Conservation (phyloP, 2,113 vertebrate genomes). For the Pangasianodon hypophthalmus region DNA sequence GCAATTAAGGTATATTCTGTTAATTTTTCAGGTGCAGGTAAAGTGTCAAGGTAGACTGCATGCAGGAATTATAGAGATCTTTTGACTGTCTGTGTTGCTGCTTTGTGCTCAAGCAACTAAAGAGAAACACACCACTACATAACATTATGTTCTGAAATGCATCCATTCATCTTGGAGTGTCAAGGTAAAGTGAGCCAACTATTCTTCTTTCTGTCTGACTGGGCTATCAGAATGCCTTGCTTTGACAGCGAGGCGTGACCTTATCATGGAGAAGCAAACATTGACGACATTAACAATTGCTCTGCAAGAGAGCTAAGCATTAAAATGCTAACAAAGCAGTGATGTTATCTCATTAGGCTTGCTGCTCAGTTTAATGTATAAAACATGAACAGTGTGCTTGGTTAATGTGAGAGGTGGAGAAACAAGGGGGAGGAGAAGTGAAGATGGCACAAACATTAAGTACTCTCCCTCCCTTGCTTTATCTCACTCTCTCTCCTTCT, state of each 20-base stretch:
- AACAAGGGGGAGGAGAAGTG: slow-evolving; percentile 55
- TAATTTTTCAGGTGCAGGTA: not conserved
- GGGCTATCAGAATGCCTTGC: slow-evolving; percentile 41
- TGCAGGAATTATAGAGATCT: not conserved
- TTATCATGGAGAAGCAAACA: slow-evolving; percentile 60
- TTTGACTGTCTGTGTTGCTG: not conserved
- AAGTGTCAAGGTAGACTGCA: not conserved
- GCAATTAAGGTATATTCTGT: not conserved
- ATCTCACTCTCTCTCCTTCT: not conserved
- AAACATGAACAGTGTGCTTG: slow-evolving; percentile 73
- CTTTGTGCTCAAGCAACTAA: not conserved
- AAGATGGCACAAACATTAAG: slow-evolving; percentile 59
- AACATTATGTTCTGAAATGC: not conserved
- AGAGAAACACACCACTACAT: not conserved
- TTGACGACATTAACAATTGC: slow-evolving; percentile 58
- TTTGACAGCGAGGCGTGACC: slow-evolving; percentile 58
- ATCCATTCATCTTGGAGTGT: slow-evolving; percentile 23
- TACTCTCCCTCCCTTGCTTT: slow-evolving; percentile 47
- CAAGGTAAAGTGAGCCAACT: slow-evolving; percentile 12
- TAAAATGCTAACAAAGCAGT: slow-evolving; percentile 68
- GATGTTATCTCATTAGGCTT: slow-evolving; percentile 71
- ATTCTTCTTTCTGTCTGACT: slow-evolving; percentile 33
- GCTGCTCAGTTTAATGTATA: slow-evolving; percentile 68
- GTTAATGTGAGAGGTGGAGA: slow-evolving; percentile 64
- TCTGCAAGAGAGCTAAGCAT: slow-evolving; percentile 47